Conservation (phyloP, 2,888 invertebrate genomes). For the Eupsilia transversa region DNA sequence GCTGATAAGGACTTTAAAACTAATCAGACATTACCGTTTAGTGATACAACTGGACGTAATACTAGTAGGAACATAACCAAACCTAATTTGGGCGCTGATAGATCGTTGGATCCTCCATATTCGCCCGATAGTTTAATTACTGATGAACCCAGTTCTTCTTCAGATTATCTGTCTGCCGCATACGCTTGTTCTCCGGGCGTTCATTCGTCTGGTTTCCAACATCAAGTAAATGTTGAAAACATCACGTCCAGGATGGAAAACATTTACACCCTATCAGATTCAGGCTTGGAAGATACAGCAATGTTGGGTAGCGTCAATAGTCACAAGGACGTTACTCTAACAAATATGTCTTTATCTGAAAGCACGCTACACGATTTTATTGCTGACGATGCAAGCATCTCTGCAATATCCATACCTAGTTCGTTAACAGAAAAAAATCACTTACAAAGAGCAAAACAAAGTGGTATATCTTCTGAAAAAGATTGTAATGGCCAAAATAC, state of each 20-base stretch:
- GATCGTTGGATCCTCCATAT: constrained; percentile 75
- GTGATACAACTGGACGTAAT: constrained; percentile 61
- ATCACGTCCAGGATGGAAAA: constrained; percentile 83
- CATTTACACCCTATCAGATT: constrained; percentile 84
- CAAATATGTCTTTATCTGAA: constrained; percentile 85
- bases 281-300: constrained; percentile 86
- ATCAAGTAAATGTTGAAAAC: constrained; percentile 80
- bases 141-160: constrained; percentile 85
- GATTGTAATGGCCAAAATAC: constrained; percentile 68
- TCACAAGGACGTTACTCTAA: constrained; percentile 82
- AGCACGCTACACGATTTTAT: constrained; percentile 84
- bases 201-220: constrained; percentile 70
- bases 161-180: constrained; percentile 86
- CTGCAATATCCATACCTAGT: constrained; percentile 72
- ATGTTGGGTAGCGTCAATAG: constrained; percentile 82
- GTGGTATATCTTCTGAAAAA: constrained; percentile 67
- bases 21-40: constrained; percentile 55
- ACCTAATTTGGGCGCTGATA: constrained; percentile 68
- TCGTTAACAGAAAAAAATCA: constrained; percentile 71
- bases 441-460: constrained; percentile 64
- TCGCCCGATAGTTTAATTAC: constrained; percentile 85
- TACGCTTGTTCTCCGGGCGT: constrained; percentile 81
- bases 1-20: constrained; percentile 69
- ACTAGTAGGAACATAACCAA: constrained; percentile 55
- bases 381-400: constrained; percentile 77